phyloP scores from a whole-genome alignment of 2,797 vertebrate species.

The Peromyscus eremicus region DNA sequence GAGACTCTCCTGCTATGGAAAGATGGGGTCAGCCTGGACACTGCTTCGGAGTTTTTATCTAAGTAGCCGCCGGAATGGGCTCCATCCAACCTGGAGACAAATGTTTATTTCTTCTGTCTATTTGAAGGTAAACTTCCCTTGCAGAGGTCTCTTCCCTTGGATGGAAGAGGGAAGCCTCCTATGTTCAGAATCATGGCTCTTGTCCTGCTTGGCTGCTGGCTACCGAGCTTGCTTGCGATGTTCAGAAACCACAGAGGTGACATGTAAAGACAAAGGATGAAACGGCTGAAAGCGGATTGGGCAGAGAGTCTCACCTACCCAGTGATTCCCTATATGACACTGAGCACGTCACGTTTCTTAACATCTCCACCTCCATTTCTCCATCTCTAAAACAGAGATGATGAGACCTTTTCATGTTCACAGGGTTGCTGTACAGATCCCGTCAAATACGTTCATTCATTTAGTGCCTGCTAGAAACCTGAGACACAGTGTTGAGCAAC shows the following conservation, averaged over 20 bases:
- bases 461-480: background rate
- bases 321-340: background rate
- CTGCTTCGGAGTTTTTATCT: slow-evolving; percentile 40
- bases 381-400: background rate
- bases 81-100: slow-evolving; percentile 32
- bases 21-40: background rate
- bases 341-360: background rate
- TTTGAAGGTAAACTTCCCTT: slow-evolving; percentile 45
- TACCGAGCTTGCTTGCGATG: background rate
- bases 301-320: background rate
- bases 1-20: background rate
- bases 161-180: slow-evolving; percentile 29
- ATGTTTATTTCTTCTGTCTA: slow-evolving; percentile 51
- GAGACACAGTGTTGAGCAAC: background rate
- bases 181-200: background rate
- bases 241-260: background rate
- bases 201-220: background rate
- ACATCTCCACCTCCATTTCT: background rate
- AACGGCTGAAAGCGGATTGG: background rate
- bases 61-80: slow-evolving; percentile 43
- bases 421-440: background rate
- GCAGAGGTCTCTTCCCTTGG: background rate
- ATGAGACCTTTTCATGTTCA: background rate
- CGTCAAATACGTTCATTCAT: background rate
- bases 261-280: background rate